Conservation (phyloP, 2,888 invertebrate genomes). For the Eristalinus aeneus region DNA sequence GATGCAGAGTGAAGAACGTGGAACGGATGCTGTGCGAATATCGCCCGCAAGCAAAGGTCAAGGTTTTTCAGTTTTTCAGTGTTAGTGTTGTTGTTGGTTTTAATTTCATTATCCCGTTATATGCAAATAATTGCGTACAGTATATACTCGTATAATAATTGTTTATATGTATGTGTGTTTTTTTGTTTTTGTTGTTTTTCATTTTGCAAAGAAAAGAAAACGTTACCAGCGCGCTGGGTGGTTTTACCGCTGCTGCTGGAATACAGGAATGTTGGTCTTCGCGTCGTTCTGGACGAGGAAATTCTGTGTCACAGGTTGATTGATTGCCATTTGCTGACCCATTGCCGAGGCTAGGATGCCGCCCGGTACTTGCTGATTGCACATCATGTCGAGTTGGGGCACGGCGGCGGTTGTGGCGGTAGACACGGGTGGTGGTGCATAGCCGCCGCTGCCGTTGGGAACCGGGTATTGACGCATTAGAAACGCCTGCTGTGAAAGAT, state of each 20-base stretch:
- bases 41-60: slow-evolving; percentile 21
- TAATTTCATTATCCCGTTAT: slow-evolving; percentile 36
- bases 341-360: slow-evolving; percentile 53
- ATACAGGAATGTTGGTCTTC: slow-evolving; percentile 80
- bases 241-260: slow-evolving; percentile 81
- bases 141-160: slow-evolving; percentile 25
- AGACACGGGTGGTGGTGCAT: slow-evolving; percentile 33
- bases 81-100: not conserved
- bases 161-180: slow-evolving; percentile 26
- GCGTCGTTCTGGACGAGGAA: slow-evolving; percentile 78
- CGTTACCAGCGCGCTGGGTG: slow-evolving; percentile 42
- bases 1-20: slow-evolving; percentile 5
- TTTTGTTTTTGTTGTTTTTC: not conserved
- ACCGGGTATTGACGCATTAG: slow-evolving; percentile 57
- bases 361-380: slow-evolving; percentile 61
- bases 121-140: slow-evolving; percentile 58
- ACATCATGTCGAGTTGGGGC: slow-evolving; percentile 70
- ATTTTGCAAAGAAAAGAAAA: slow-evolving; percentile 44
- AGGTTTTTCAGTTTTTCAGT: slow-evolving; percentile 9
- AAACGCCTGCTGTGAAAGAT: slow-evolving; percentile 64
- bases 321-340: slow-evolving; percentile 70
- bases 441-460: slow-evolving; percentile 60
- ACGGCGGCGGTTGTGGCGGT: slow-evolving; percentile 32
- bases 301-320: slow-evolving; percentile 75
- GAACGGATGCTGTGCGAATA: not conserved